Conservation (phyloP, 2,113 vertebrate genomes). For the Oreocharis arfaki region DNA sequence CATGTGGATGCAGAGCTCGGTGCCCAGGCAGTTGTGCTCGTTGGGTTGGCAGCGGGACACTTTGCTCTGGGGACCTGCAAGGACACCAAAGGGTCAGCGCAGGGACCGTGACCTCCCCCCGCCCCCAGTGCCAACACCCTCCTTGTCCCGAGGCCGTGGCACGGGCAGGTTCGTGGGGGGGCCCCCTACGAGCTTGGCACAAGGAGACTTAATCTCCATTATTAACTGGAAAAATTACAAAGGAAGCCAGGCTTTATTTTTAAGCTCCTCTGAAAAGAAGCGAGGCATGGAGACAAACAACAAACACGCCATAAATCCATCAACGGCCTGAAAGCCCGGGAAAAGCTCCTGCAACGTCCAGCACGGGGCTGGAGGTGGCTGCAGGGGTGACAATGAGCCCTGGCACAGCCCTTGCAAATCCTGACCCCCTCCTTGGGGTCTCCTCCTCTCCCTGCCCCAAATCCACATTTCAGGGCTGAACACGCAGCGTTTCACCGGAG, state of each 20-base stretch:
- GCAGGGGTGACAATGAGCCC: neutral
- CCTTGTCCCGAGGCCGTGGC: neutral
- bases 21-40: constrained; percentile 87
- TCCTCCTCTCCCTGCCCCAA: neutral
- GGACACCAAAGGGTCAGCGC: neutral
- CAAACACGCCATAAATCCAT: neutral
- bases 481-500: rapidly evolving
- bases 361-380: neutral
- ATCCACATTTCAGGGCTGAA: neutral
- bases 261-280: constrained; percentile 41
- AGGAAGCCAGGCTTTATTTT: neutral
- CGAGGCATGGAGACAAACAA: neutral
- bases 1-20: constrained; percentile 89
- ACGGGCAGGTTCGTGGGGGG: neutral
- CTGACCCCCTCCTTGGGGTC: rapidly evolving
- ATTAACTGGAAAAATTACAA: constrained; percentile 14
- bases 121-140: neutral
- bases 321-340: neutral
- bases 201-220: constrained; percentile 4
- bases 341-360: neutral
- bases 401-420: neutral
- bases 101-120: neutral
- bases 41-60: constrained; percentile 89
- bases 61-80: constrained; percentile 85
- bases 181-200: neutral